Evolutionary conservation across 2,113 vertebrate genomes (phyloP), one percentile per base, ranked within the genome.

Genomic region (Pontoporia blainvillei): DNA sequence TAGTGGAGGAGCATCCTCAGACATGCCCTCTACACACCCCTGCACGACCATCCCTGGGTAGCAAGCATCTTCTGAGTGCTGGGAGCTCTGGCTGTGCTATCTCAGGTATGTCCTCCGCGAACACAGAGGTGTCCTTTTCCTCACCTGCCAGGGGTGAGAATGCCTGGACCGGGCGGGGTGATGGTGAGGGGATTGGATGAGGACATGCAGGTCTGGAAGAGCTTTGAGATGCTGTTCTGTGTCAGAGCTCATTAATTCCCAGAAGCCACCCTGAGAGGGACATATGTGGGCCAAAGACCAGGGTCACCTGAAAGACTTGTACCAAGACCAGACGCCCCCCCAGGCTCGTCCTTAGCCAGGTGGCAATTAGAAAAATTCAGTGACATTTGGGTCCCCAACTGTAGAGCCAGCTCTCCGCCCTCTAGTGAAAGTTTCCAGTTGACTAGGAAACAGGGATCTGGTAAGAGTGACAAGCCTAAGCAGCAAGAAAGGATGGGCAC

Each of bases 11-110:
- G 61, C 49, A 5, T 8, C 59, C 3, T 39, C 2, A 0, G 67
- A 27, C 0, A 2, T 6, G 34, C 29, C 21, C 64, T 5, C 41
- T 0, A 25, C 6, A 29, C 52, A 36, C n/a, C n/a, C 13, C 7
- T 12, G 41, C 7, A 0, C 34, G n/a, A 9, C 9, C 4, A 4
- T 36, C 23, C 62, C 31, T 4, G 49, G 36, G 18, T 31, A 59
- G 39, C 3, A 1, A 64, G 61, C 27, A 25, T 41, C 72, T 21
- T 15, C 61, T 15, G 59, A 17, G 73, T 4, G 15, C 49, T 39
- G 5, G 61, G 46, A 2, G 13, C 61, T 11, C 81, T 52, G 52
- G 20, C 20, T 2, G 14, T 15, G 7, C 27, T 4, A 10, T 2
- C 71, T 31, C 61, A 10, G 69, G 49, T 25, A 1, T 11, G 11